Evolutionary conservation across 1,140 invertebrate species (phyloP).

Genomic region (Drosophila sucinea): DNA sequence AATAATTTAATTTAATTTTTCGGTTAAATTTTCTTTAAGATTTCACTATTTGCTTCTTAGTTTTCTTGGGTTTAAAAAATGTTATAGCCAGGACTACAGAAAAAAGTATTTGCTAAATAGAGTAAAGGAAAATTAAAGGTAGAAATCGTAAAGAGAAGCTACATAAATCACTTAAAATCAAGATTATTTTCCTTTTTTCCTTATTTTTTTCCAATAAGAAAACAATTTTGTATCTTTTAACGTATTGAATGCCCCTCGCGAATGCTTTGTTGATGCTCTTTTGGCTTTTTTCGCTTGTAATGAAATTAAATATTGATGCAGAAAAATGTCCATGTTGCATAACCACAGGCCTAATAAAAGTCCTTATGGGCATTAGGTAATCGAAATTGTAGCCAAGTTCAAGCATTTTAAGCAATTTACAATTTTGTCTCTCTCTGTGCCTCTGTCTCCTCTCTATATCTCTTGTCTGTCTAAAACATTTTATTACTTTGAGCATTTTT

Average conservation of each 20-base stretch:
- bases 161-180: too few species aligned
- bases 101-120: too few species aligned
- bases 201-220: too few species aligned
- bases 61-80: too few species aligned
- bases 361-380: slow-evolving; percentile 59
- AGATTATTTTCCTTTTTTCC: slow-evolving; percentile 10
- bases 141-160: too few species aligned
- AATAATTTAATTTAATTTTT: too few species aligned
- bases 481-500: slow-evolving; percentile 76
- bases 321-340: slow-evolving; percentile 30
- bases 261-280: slow-evolving; percentile 70
- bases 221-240: background rate
- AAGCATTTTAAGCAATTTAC: slow-evolving; percentile 63
- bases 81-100: too few species aligned
- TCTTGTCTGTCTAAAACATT: slow-evolving; percentile 49
- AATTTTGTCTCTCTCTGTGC: slow-evolving; percentile 36
- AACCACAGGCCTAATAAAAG: slow-evolving; percentile 73
- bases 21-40: too few species aligned
- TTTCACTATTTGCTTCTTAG: too few species aligned
- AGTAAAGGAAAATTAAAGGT: too few species aligned
- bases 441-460: slow-evolving; percentile 1
- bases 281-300: slow-evolving; percentile 70
- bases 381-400: slow-evolving; percentile 56
- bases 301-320: slow-evolving; percentile 78
- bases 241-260: background rate